phyloP scores from a whole-genome alignment of 1,140 invertebrate species.

The Antheraea mylitta region DNA sequence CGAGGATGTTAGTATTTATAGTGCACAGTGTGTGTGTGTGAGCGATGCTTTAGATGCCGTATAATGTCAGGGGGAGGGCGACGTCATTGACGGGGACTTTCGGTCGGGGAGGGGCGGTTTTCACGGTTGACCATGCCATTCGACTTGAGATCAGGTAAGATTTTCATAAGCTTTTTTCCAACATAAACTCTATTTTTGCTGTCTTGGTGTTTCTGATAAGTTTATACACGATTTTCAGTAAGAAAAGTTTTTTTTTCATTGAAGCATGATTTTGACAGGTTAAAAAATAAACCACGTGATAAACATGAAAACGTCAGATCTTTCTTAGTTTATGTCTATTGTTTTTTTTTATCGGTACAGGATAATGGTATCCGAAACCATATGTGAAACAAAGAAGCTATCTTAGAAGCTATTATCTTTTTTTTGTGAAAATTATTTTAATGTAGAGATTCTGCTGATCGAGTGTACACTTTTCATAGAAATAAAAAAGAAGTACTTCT shows the following conservation, averaged over 20 bases:
- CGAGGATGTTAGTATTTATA: background rate
- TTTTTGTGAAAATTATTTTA: no score
- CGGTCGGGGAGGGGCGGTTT: constrained; percentile 59
- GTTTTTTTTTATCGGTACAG: no score
- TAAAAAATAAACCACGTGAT: background rate
- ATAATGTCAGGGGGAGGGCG: constrained; percentile 49
- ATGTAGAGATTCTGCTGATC: no score
- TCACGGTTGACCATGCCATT: constrained; percentile 69
- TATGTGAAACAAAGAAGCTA: no score
- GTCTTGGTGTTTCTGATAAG: background rate
- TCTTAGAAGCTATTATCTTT: no score
- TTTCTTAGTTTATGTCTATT: no score
- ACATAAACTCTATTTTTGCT: background rate
- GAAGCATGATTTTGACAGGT: constrained; percentile 1
- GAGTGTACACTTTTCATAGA: no score
- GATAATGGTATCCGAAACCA: no score
- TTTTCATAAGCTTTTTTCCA: constrained; percentile 24
- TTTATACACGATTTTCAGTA: background rate
- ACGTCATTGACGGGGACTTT: constrained; percentile 48
- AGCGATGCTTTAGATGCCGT: constrained; percentile 43
- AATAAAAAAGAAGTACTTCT: no score
- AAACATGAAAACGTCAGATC: background rate
- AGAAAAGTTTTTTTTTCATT: background rate
- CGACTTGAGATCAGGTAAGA: constrained; percentile 72
- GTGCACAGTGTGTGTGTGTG: constrained; percentile 30